Conservation (phyloP, 2,797 vertebrate genomes). For the Remorina albescens region DNA sequence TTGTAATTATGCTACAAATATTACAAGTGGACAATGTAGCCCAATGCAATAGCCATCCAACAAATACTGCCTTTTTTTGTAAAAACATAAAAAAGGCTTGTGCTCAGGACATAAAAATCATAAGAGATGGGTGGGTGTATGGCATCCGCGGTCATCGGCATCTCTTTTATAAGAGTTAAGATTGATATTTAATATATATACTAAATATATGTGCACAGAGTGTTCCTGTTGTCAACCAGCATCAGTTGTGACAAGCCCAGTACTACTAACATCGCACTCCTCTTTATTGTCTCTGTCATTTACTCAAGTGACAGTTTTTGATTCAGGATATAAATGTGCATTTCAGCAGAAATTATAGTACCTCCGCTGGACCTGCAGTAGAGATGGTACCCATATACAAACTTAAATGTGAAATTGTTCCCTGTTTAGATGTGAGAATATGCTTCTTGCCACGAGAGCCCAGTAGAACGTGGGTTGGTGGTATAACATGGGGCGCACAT, state of each 20-base stretch:
- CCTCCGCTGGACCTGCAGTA: slow-evolving; percentile 17
- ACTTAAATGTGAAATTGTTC: slow-evolving; percentile 27
- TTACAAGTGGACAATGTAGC: background rate
- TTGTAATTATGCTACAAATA: no score
- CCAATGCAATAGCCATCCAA: background rate
- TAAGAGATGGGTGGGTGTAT: background rate
- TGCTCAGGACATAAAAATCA: background rate
- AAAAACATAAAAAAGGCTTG: background rate
- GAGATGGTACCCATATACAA: slow-evolving; percentile 24
- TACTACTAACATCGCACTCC: background rate
- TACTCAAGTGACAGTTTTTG: slow-evolving; percentile 36
- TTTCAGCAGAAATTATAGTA: slow-evolving; percentile 28
- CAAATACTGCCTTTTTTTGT: background rate
- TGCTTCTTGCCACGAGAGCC: slow-evolving; percentile 40
- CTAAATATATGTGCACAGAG: background rate
- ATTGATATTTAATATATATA: background rate
- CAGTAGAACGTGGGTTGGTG: slow-evolving; percentile 49
- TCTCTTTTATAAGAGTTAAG: background rate
- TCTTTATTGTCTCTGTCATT: slow-evolving; percentile 15
- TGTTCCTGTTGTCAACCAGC: background rate
- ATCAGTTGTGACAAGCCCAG: background rate
- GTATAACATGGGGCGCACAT: slow-evolving; percentile 51
- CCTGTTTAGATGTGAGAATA: slow-evolving; percentile 44
- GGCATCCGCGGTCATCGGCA: background rate
- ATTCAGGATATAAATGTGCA: slow-evolving; percentile 17